Evolutionary conservation across 2,888 invertebrate genomes (phyloP).

Genomic region (Drosophila prolongata): DNA sequence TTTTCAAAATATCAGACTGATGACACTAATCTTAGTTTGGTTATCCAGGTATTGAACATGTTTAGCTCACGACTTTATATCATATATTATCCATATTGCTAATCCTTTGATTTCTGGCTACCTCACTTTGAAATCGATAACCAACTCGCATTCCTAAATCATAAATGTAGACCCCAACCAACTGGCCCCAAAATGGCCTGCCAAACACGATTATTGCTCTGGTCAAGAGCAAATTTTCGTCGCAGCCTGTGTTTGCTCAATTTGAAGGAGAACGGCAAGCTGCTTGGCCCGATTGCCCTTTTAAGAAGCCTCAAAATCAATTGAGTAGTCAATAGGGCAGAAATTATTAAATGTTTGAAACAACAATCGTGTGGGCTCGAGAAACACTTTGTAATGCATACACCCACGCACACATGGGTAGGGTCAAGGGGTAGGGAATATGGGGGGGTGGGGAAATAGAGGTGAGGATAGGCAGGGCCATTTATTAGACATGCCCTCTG

Average conservation of each 20-base stretch:
- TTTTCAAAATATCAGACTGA: too few species aligned
- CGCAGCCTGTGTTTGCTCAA: conserved; percentile 30
- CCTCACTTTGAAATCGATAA: neutral
- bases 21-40: too few species aligned
- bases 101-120: too few species aligned
- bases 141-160: neutral
- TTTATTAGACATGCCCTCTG: conserved; percentile 55
- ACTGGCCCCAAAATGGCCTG: neutral
- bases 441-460: neutral
- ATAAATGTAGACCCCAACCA: too few species aligned
- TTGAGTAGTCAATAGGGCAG: conserved; percentile 81
- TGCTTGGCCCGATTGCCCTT: conserved; percentile 23
- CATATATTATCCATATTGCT: too few species aligned
- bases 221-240: conserved; percentile 18
- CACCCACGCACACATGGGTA: conserved; percentile 18
- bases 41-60: too few species aligned
- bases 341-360: conserved; percentile 71
- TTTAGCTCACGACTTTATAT: too few species aligned
- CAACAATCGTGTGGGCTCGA: conserved; percentile 47
- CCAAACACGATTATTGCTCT: conserved; percentile 8
- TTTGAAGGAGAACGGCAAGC: conserved; percentile 14
- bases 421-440: too few species aligned
- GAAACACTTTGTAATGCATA: conserved; percentile 55
- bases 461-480: conserved; percentile 12
- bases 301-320: conserved; percentile 66